Evolutionary conservation across 2,113 vertebrate genomes (phyloP), one percentile per base, ranked within the genome.

Genomic region (Rhadina sibilatrix): DNA sequence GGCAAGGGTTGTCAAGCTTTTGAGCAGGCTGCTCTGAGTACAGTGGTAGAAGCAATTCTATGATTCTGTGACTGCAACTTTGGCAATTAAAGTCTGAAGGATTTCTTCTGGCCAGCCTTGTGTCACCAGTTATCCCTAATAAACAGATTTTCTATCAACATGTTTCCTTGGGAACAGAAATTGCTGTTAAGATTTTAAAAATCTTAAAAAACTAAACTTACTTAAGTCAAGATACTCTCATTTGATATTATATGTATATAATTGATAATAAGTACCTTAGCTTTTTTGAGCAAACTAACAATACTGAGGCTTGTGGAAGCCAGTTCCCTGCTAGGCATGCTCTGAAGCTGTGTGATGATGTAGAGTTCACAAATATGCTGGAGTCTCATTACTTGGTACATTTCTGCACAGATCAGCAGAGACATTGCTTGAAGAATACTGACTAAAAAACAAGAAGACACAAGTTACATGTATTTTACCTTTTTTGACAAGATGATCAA

Each of bases 341-440:
- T 99, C 98, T 99, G 99, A 2, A 99, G 98, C 94, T 99, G 99
- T 0, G 99, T 99, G 57, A 99, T 99, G 88, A 99, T 99, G 53
- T 99, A 99, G 22, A 99, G 98, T 94, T 99, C 99, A 59, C 99
- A 99, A 78, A 99, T 99, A 54, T 99, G 99, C 98, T 99, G 99
- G 37, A 99, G 98, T 27, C 99, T 98, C 72, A 99, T 98, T 56
- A 99, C 99, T 83, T 99, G 99, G 97, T 99, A 99, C 99, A 99
- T 99, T 98, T 99, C 99, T 2, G 99, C 99, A 76, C 99, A 99
- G 93, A 99, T 98, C 89, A 99, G 94, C 94, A 99, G 98, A 13
- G 99, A 99, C 99, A 99, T 99, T 17, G 99, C 99, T 96, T 99
- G 99, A 70, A 99, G 97, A 97, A 99, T 99, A 89, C 99, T 99